Conservation (phyloP, 1,140 invertebrate species). For the Drosophila insularis region DNA sequence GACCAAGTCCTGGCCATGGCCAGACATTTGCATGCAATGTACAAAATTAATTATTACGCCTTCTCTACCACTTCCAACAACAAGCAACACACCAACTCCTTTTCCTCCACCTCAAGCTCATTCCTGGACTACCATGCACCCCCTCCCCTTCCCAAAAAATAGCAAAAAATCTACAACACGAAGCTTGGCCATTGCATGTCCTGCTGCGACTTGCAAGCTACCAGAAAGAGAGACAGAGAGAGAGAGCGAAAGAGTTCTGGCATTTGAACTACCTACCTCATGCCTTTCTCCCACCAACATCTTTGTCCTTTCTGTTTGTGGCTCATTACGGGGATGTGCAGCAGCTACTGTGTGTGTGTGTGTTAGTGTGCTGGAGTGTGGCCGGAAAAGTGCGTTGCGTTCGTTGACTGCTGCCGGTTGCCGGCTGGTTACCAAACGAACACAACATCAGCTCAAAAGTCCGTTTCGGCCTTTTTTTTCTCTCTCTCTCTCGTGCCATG, state of each 20-base stretch:
- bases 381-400: constrained; percentile 80
- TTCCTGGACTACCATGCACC: constrained; percentile 57
- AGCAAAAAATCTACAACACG: constrained; percentile 64
- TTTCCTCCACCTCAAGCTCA: neutral
- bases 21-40: constrained; percentile 79
- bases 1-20: constrained; percentile 34
- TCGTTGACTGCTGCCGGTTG: constrained; percentile 70
- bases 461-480: constrained; percentile 12
- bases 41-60: constrained; percentile 78
- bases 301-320: constrained; percentile 26
- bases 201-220: constrained; percentile 73
- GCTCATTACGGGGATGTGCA: constrained; percentile 65
- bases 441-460: constrained; percentile 45
- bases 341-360: constrained; percentile 12
- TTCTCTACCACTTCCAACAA: constrained; percentile 20
- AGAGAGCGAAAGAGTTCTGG: constrained; percentile 28
- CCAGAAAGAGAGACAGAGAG: constrained; percentile 1
- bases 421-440: constrained; percentile 36
- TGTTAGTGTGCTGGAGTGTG: constrained; percentile 33
- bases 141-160: constrained; percentile 51
- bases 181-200: constrained; percentile 70
- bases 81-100: neutral
- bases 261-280: constrained; percentile 10
- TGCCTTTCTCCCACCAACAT: neutral
- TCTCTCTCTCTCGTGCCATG: constrained; percentile 24